Evolutionary conservation across 2,113 vertebrate genomes (phyloP).

Genomic region (Antigone vipio): DNA sequence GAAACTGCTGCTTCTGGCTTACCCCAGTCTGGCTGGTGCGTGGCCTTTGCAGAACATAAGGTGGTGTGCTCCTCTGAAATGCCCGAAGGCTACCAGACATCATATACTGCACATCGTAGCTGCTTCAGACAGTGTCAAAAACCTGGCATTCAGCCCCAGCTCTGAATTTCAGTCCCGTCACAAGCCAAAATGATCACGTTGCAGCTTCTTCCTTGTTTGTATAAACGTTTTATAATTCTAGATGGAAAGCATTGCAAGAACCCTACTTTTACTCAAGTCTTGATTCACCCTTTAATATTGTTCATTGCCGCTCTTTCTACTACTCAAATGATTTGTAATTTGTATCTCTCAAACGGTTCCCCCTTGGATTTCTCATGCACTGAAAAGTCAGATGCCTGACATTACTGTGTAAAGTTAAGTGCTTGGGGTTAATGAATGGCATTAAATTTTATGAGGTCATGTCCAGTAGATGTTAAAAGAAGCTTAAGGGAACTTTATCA

Average conservation of each 20-base stretch:
- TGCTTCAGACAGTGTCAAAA: background rate
- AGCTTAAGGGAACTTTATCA: constrained; percentile 63
- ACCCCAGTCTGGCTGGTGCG: fast-evolving
- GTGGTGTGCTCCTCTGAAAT: background rate
- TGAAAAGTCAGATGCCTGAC: constrained; percentile 61
- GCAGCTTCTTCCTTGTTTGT: background rate
- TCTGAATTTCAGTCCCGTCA: background rate
- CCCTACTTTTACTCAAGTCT: background rate
- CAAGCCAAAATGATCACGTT: background rate
- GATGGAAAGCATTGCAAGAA: background rate
- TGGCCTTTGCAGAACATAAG: background rate
- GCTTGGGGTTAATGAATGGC: constrained; percentile 67
- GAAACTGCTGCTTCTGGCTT: background rate
- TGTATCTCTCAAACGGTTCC: constrained; percentile 57
- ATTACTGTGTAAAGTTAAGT: constrained; percentile 69
- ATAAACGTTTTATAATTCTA: background rate
- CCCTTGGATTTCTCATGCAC: constrained; percentile 65
- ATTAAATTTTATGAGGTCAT: constrained; percentile 73
- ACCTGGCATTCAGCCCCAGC: background rate
- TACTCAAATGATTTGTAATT: constrained; percentile 45
- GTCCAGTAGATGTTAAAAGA: constrained; percentile 65
- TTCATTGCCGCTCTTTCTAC: background rate
- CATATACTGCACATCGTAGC: background rate
- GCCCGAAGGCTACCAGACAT: background rate
- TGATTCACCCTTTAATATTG: constrained; percentile 21